phyloP scores from a whole-genome alignment of 2,113 vertebrate species.

The Zosterops pallidus region DNA sequence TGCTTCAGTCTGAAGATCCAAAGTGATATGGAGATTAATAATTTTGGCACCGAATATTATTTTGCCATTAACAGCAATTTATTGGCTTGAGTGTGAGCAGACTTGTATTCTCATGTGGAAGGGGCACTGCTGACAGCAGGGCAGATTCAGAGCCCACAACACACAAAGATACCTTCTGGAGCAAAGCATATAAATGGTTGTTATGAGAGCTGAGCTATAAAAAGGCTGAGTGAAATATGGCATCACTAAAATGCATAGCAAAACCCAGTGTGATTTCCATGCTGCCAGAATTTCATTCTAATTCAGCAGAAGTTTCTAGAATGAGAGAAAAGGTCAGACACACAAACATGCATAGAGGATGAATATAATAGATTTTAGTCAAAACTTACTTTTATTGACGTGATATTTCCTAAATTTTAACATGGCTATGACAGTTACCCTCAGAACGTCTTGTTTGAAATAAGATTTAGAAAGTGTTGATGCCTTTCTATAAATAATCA shows the following conservation, averaged over 20 bases:
- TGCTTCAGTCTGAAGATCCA: neutral
- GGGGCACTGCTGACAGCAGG: neutral
- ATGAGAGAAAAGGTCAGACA: conserved; percentile 38
- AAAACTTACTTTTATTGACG: neutral
- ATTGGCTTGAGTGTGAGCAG: neutral
- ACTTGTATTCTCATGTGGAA: neutral
- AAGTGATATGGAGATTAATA: neutral
- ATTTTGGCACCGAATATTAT: neutral
- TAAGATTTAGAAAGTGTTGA: neutral
- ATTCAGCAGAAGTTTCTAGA: conserved; percentile 19
- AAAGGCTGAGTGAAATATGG: conserved; percentile 39
- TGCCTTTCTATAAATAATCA: neutral
- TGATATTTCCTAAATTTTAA: neutral
- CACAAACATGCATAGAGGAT: neutral
- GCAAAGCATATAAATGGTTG: neutral
- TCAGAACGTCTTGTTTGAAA: neutral
- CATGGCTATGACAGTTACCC: neutral
- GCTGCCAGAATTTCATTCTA: conserved; percentile 15
- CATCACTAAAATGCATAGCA: conserved; percentile 11
- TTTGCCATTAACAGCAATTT: neutral
- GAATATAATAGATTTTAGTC: neutral
- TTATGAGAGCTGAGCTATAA: neutral
- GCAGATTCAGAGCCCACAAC: neutral
- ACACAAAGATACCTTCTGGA: neutral
- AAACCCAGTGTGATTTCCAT: conserved; percentile 15